phyloP scores from a whole-genome alignment of 2,888 invertebrate genomes.

The Himalopsyche japonica region DNA sequence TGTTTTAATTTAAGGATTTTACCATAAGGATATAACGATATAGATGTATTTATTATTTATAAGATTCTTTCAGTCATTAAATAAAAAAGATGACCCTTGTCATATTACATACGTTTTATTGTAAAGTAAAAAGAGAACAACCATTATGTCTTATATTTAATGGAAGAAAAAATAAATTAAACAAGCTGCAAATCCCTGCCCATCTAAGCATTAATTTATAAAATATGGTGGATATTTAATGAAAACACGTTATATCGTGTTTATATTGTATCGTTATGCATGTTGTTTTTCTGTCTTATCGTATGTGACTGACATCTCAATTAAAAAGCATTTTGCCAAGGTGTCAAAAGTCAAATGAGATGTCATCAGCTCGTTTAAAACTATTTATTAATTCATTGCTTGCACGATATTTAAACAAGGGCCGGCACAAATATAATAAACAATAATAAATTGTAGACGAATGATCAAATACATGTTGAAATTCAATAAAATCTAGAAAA shows the following conservation, averaged over 20 bases:
- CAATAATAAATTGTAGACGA: too few species aligned
- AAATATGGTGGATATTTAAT: background rate
- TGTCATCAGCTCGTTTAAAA: background rate
- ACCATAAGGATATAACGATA: too few species aligned
- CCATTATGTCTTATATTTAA: background rate
- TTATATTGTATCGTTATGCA: background rate
- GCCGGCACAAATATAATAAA: background rate
- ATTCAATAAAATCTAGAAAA: too few species aligned
- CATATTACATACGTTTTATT: too few species aligned
- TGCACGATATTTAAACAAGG: background rate
- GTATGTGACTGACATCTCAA: background rate
- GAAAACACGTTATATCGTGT: background rate
- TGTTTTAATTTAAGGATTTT: too few species aligned
- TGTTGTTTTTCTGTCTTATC: background rate
- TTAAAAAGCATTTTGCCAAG: background rate
- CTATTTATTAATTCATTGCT: background rate
- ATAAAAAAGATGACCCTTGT: too few species aligned
- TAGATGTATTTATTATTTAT: too few species aligned
- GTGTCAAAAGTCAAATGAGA: background rate
- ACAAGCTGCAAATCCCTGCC: background rate
- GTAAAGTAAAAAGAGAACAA: too few species aligned
- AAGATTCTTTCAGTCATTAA: too few species aligned
- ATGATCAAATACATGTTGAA: too few species aligned
- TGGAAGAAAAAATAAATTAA: background rate
- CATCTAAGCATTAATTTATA: too few species aligned